Base-by-base conservation (phyloP, 2,797 vertebrate species). In the Neosalanx taihuensis region DNA sequence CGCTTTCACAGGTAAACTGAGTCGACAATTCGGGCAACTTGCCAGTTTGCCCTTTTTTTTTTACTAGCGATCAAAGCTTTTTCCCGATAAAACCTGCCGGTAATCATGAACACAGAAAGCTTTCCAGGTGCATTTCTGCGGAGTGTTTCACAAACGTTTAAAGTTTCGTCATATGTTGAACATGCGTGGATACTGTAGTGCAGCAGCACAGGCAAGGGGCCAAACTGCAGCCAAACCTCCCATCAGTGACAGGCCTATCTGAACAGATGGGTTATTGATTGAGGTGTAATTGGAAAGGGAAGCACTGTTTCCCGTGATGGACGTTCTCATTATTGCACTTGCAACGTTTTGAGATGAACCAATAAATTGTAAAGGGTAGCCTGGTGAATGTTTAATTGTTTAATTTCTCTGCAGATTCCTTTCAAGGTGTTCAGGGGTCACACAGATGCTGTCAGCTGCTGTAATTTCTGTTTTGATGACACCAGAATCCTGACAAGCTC, bases 381-480 rank as follows among this genome's bases (percentile, higher is more conserved):
- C 23, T 9, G 7, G 37, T 1, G 26, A 67, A 41, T 29, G 35
- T 7, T 37, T 37, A 9, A 37, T 37, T 26, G 23, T 26, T 26
- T 37, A 9, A 37, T 37, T 49, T 26, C 71, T 75, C 59, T 80
- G 33, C 83, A 92, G 91, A 80, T 91, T 35, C 81, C 77, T 0
- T 88, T 86, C 61, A 85, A 84, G 74, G 81, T 88, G 67, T 61
- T 91, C 64, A 76, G 51, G 5, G 91, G 86, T 62, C 91, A 92
- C 9, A 6, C 76, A 0, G 72, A 82, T 1, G 26, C 61, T 0
- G 87, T 93, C 71, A 92, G 72, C 57, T 88, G 85, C 81, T 93
- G 92, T 71, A 82, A 84, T 51, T 93, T 93, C 74, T 91, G 92
- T 64, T 88, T 83, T 61, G 74, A 87, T 4, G 91, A 91, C 81